Evolutionary conservation across 2,113 vertebrate species (phyloP).

Genomic region (Zootoca vivipara): DNA sequence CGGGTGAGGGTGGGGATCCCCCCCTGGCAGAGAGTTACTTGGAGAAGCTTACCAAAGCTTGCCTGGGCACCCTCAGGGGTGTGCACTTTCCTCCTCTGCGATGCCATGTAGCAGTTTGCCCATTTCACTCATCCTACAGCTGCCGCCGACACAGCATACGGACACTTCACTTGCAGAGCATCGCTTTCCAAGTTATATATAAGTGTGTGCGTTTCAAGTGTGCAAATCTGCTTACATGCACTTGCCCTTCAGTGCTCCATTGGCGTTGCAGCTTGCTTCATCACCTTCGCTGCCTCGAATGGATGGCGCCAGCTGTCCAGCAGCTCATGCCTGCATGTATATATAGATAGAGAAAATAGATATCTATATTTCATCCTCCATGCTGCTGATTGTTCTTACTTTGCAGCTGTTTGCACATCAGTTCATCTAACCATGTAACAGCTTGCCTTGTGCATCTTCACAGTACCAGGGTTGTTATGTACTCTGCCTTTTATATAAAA

Average conservation of each 20-base stretch:
- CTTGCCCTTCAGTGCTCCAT: not conserved
- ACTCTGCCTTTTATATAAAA: conserved; percentile 10
- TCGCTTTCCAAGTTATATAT: not conserved
- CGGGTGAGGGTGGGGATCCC: conserved; percentile 4
- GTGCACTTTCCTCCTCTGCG: conserved; percentile 29
- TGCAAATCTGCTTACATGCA: not conserved
- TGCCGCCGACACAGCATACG: not conserved
- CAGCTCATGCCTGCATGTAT: not conserved
- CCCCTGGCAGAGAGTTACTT: not conserved
- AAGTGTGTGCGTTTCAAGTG: not conserved
- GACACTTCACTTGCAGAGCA: not conserved
- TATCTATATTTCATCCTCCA: not conserved
- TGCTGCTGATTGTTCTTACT: not conserved
- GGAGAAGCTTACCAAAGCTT: conserved; percentile 35
- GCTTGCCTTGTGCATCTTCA: conserved; percentile 8
- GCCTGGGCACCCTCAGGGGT: conserved; percentile 5
- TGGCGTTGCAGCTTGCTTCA: not conserved
- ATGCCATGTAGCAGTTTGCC: conserved; percentile 16
- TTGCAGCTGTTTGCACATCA: conserved; percentile 7
- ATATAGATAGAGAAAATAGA: too few relatives aligned
- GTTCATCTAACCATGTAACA: conserved; percentile 5
- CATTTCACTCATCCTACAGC: not conserved
- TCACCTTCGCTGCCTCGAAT: not conserved
- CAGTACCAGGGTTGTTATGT: conserved; percentile 28
- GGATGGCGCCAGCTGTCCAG: not conserved